phyloP scores from a whole-genome alignment of 2,113 vertebrate species.

The Odocoileus virginianus region DNA sequence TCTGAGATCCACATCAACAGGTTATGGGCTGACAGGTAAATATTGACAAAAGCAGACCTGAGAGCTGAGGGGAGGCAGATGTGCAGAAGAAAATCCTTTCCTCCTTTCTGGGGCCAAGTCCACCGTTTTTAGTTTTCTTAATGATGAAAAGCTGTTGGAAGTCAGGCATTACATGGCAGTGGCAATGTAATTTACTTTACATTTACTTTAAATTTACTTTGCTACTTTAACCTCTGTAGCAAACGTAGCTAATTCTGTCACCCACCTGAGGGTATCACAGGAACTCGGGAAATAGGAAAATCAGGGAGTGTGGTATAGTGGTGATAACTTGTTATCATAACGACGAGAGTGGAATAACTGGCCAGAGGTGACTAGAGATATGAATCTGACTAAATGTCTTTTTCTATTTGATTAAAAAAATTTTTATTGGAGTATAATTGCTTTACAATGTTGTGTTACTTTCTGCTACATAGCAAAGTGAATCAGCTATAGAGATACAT shows the following conservation, averaged over 20 bases:
- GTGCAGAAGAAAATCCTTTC: not conserved
- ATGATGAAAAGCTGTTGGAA: not conserved
- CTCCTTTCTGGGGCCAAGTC: not conserved
- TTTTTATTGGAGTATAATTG: not conserved
- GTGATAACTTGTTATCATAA: not conserved
- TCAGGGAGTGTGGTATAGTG: not conserved
- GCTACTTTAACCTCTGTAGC: not conserved
- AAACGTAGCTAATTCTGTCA: not conserved
- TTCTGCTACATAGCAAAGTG: not conserved
- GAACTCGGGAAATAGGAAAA: not conserved
- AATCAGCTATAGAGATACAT: not conserved
- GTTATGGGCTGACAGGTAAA: not conserved
- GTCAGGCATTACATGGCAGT: not conserved
- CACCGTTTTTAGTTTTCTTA: not conserved
- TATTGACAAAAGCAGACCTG: not conserved
- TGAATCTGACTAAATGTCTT: not conserved
- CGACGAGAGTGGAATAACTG: not conserved
- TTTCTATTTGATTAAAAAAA: not conserved
- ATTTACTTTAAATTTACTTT: too few relatives aligned
- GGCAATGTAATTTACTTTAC: not conserved
- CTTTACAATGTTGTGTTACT: not conserved
- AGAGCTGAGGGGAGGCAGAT: not conserved
- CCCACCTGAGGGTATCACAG: not conserved
- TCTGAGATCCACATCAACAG: not conserved
- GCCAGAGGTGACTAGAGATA: not conserved